phyloP scores from a whole-genome alignment of 2,113 vertebrate genomes.

The Hystrix cristata region DNA sequence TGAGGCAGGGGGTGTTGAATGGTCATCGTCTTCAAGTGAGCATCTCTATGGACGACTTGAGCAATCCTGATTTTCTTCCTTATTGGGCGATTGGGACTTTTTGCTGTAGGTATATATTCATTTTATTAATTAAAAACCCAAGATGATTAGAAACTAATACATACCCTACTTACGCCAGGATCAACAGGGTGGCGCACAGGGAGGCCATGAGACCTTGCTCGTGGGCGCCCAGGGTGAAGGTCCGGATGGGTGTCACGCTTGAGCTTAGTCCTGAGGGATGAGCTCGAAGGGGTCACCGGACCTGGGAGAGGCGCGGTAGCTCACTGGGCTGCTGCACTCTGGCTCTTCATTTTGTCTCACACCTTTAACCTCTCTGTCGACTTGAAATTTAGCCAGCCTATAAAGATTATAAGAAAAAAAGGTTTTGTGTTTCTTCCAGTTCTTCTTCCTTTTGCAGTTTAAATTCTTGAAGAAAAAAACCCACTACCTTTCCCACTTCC shows the following conservation, averaged over 20 bases:
- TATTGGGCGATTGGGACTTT: background rate
- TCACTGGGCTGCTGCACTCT: background rate
- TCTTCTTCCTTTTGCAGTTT: conserved; percentile 11
- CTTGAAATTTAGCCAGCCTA: background rate
- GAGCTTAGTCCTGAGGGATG: background rate
- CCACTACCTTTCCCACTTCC: background rate
- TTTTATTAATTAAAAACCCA: conserved; percentile 3
- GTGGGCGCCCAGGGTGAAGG: background rate
- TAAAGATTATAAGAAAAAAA: conserved; percentile 34
- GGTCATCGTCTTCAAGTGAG: background rate
- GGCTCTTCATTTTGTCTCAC: background rate
- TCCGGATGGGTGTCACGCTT: background rate
- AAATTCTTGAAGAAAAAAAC: background rate
- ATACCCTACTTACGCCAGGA: background rate
- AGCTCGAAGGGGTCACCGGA: background rate
- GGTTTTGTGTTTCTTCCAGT: background rate
- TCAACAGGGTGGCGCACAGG: background rate
- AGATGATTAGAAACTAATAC: conserved; percentile 36
- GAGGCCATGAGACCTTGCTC: background rate
- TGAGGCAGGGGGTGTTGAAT: background rate
- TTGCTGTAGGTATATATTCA: background rate
- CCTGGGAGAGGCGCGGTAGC: background rate
- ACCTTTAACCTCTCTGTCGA: background rate
- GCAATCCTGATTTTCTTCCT: conserved; percentile 34
- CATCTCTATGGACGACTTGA: background rate